These are phyloP conservation scores for Agrotis ipsilon DNA, from an alignment of 2,888 invertebrate species.

Conservation along the genomic window DNA sequence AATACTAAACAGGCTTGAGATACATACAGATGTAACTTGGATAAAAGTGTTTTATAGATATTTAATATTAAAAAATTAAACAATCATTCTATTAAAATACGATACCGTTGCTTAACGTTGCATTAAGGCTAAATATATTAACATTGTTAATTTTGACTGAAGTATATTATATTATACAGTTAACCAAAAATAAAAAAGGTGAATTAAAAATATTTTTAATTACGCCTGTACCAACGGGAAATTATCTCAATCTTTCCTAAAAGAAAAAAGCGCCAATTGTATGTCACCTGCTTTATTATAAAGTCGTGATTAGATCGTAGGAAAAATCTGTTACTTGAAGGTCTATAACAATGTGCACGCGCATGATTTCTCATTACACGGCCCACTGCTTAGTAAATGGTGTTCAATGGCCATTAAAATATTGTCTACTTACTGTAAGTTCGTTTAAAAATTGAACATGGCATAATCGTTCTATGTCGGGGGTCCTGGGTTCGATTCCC, in stretches of 20 bases:
- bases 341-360: conserved; percentile 31
- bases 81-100: not conserved
- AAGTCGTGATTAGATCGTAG: conserved; percentile 44
- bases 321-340: conserved; percentile 51
- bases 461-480: no score
- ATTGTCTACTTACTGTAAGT: not conserved
- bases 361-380: conserved; percentile 22
- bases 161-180: no score
- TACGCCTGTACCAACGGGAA: no score
- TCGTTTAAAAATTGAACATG: not conserved
- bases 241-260: no score
- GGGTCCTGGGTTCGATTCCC: no score
- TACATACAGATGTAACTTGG: conserved; percentile 14
- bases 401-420: not conserved
- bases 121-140: no score
- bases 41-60: conserved; percentile 25
- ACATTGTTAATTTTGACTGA: no score
- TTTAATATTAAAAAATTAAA: not conserved
- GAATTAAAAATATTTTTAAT: no score
- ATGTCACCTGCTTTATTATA: conserved; percentile 26
- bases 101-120: no score
- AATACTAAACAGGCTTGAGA: conserved; percentile 39
- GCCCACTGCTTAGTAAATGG: not conserved
- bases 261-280: not conserved
- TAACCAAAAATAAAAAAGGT: no score